Percentiles rank a stretch among this genome's conserved stretches.
Evolutionary conservation across 2,888 invertebrate genomes (phyloP).

Genomic region (Lapara coniferarum): DNA sequence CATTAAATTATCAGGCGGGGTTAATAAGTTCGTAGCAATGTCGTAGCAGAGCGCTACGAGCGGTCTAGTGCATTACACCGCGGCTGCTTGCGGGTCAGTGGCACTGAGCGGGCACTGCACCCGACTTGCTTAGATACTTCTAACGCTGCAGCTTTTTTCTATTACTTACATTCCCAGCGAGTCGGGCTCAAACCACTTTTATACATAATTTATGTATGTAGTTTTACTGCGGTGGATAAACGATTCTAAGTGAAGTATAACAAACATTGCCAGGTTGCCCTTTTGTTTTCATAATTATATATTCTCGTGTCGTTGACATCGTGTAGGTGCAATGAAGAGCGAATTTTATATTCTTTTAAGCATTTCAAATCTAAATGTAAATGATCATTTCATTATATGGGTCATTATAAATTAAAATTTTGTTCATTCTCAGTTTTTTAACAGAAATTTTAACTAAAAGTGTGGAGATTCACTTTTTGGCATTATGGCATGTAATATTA

Average conservation of each 20-base stretch:
- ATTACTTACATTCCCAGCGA: constrained; percentile 74
- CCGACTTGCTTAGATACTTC: constrained; percentile 79
- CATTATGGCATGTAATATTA: too few relatives aligned
- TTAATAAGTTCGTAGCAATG: constrained; percentile 55
- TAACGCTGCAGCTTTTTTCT: constrained; percentile 79
- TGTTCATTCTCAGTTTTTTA: too few relatives aligned
- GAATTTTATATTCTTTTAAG: neutral
- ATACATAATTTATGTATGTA: constrained; percentile 22
- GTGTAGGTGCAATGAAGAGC: constrained; percentile 27
- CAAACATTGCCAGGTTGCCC: constrained; percentile 8
- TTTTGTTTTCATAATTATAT: constrained; percentile 12
- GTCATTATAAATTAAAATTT: too few relatives aligned
- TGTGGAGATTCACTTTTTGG: too few relatives aligned
- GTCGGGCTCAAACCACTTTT: constrained; percentile 71
- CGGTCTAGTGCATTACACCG: constrained; percentile 46
- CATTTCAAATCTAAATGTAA: neutral
- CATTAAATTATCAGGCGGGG: constrained; percentile 4
- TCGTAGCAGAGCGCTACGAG: constrained; percentile 66
- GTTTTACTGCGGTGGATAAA: constrained; percentile 13
- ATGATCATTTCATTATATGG: too few relatives aligned
- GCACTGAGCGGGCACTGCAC: constrained; percentile 79
- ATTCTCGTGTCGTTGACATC: constrained; percentile 7
- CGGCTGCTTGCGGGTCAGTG: constrained; percentile 73
- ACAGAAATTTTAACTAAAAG: too few relatives aligned
- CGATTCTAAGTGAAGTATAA: neutral